These are phyloP conservation scores for Rhabdornis inornatus DNA, from an alignment of 2,113 vertebrate genomes.

Conservation along the genomic window DNA sequence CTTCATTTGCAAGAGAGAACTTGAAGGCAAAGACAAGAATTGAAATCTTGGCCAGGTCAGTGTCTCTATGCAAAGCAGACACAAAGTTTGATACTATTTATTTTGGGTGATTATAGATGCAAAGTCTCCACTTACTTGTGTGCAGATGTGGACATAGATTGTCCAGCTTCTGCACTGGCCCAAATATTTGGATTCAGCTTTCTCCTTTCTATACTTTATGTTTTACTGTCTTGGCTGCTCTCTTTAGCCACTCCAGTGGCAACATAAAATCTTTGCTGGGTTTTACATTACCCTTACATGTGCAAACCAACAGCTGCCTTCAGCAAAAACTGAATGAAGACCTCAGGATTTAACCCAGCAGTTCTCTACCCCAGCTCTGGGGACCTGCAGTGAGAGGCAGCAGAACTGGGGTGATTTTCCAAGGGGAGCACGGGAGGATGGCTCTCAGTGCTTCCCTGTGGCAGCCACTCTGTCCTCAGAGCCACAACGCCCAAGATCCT, in stretches of 20 bases:
- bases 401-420: background rate
- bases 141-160: background rate
- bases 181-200: background rate
- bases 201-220: background rate
- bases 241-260: background rate
- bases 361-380: background rate
- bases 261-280: background rate
- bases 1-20: background rate
- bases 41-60: background rate
- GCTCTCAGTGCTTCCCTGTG: background rate
- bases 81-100: background rate
- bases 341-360: background rate
- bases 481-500: background rate
- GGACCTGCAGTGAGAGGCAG: background rate
- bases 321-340: background rate
- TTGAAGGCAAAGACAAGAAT: background rate
- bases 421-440: background rate
- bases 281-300: background rate
- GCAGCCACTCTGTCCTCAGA: background rate
- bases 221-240: background rate
- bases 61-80: background rate
- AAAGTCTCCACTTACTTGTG: rapidly evolving
- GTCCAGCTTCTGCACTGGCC: background rate
- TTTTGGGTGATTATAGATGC: background rate
- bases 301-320: background rate